Evolutionary conservation across 2,888 invertebrate species (phyloP), one percentile per base, ranked within the genome.

Genomic region (Hemistola chrysoprasaria): DNA sequence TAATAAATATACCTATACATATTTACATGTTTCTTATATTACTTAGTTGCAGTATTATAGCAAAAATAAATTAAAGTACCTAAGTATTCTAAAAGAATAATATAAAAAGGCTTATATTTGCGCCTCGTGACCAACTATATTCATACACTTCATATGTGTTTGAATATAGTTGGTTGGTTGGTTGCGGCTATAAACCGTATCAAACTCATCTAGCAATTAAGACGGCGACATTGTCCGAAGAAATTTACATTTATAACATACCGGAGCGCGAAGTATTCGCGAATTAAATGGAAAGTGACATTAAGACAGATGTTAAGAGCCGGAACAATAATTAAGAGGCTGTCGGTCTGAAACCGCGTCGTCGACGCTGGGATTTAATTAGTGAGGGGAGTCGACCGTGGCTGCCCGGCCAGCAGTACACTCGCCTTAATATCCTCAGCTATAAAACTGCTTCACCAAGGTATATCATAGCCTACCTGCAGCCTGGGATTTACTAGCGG

Each of bases 301-400:
- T 79, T 80, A 84, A 86, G 84, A 83, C 84, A 83, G 82, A 85
- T 85, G 86, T 86, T 86, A 85, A 85, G 79, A 77, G 78, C 77
- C 75, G 76, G 78, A 78, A 82, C 83, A 84, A 86, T 86, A 87
- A 86, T 86, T 85, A 87, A 86, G 86, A 87, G 83, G 82, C 78
- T 77, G 85, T 78, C 85, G 81, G 80, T 80, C 77, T 76, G 77
- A 74, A 80, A 83, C 84, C 83, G 78, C 76, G 78, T 78, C 72
- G 76, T 64, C 73, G n/a, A n/a, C n/a, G 75, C 73, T 75, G 78
- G 80, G 85, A 87, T 88, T 87, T 87, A 88, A 88, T 88, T 87
- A 88, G 81, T 75, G 84, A 74, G 78, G 65, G n/a, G 82, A 78
- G 78, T 78, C 78, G 78, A 78, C 65, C 71, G 56, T 53, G 48